phyloP scores from a whole-genome alignment of 2,797 vertebrate species.

The Notamacropus eugenii region DNA sequence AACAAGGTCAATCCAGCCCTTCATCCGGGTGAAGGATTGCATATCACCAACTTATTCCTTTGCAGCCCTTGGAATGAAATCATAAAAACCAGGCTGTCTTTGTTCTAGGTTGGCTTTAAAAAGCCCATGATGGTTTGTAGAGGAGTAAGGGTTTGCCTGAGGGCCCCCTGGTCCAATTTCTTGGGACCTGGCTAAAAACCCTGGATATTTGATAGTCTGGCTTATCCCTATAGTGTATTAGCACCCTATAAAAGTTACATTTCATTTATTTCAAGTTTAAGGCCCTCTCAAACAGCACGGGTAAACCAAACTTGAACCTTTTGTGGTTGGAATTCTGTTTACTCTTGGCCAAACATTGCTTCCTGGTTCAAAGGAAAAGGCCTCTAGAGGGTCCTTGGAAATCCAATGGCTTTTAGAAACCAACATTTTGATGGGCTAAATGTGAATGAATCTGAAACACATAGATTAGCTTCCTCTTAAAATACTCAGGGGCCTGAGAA shows the following conservation, averaged over 20 bases:
- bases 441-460: conserved; percentile 66
- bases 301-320: conserved; percentile 74
- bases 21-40: conserved; percentile 48
- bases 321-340: conserved; percentile 75
- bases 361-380: conserved; percentile 60
- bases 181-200: conserved; percentile 68
- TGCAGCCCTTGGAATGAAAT: conserved; percentile 62
- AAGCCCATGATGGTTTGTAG: conserved; percentile 46
- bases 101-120: conserved; percentile 66
- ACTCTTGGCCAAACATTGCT: conserved; percentile 71
- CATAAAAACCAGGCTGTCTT: conserved; percentile 64
- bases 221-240: conserved; percentile 80
- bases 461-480: conserved; percentile 62
- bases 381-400: conserved; percentile 41
- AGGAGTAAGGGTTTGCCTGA: conserved; percentile 54
- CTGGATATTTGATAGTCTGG: conserved; percentile 76
- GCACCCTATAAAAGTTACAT: conserved; percentile 81
- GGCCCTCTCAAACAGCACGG: conserved; percentile 75
- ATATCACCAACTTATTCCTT: conserved; percentile 61
- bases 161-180: conserved; percentile 59
- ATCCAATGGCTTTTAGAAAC: conserved; percentile 62
- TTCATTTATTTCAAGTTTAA: conserved; percentile 80
- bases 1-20: conserved; percentile 48
- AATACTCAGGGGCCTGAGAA: conserved; percentile 46
- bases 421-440: conserved; percentile 64